phyloP scores from a whole-genome alignment of 2,113 vertebrate genomes.

The Coracopsis vasa region DNA sequence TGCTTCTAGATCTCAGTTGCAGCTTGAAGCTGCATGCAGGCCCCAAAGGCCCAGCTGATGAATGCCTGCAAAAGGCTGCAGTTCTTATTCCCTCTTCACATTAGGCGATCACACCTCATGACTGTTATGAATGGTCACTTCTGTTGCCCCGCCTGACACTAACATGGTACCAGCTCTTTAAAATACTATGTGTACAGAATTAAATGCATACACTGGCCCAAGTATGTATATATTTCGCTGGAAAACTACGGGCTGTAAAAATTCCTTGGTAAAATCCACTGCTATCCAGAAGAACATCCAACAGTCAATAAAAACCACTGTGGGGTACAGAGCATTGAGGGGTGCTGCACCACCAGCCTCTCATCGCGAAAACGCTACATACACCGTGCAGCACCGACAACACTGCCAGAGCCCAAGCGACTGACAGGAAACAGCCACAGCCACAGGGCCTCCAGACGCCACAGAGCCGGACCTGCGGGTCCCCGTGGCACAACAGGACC shows the following conservation, averaged over 20 bases:
- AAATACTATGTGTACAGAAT: neutral
- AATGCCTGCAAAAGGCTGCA: neutral
- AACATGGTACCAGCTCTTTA: neutral
- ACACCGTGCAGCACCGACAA: too few species aligned
- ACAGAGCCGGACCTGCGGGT: rapidly evolving
- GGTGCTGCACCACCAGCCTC: neutral
- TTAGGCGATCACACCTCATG: rapidly evolving
- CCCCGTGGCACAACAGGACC: rapidly evolving
- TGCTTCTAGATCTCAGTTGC: neutral
- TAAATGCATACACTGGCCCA: neutral
- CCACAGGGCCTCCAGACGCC: too few species aligned
- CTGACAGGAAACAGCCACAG: too few species aligned
- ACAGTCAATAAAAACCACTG: neutral
- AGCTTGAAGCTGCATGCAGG: rapidly evolving
- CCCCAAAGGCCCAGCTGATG: rapidly evolving
- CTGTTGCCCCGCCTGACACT: neutral
- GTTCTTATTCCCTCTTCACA: neutral
- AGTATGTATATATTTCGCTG: neutral
- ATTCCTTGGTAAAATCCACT: neutral
- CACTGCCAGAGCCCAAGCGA: too few species aligned
- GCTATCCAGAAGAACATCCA: neutral
- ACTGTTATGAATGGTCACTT: rapidly evolving
- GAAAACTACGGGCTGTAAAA: neutral
- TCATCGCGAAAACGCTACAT: neutral
- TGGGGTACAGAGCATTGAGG: neutral